Evolutionary conservation across 2,888 invertebrate species (phyloP).

Genomic region (Hofmannophila pseudospretella): DNA sequence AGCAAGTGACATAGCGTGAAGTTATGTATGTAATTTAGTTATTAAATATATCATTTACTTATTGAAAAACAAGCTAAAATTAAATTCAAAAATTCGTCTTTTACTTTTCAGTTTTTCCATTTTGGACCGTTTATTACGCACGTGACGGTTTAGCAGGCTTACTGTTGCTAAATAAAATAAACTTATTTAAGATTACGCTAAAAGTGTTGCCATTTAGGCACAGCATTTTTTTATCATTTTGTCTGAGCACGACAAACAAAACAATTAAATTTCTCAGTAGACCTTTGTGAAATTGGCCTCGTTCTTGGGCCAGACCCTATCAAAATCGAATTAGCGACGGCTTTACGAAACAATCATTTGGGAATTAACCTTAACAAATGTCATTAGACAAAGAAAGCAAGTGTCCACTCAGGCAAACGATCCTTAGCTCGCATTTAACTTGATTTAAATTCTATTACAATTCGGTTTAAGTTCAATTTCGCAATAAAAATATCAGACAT

Average conservation of each 20-base stretch:
- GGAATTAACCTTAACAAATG: constrained; percentile 40
- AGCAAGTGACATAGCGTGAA: too few relatives aligned
- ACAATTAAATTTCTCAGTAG: constrained; percentile 8
- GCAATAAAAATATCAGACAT: constrained; percentile 1
- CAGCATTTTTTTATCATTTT: constrained; percentile 1
- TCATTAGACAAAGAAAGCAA: constrained; percentile 51
- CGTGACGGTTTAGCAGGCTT: too few relatives aligned
- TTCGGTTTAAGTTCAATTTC: constrained; percentile 11
- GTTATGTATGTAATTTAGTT: too few relatives aligned
- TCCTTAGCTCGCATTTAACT: constrained; percentile 17
- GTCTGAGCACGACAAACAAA: constrained; percentile 6
- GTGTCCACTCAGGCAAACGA: constrained; percentile 16
- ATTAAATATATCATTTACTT: too few relatives aligned
- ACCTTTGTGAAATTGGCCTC: constrained; percentile 20
- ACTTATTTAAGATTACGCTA: too few relatives aligned
- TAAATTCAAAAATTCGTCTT: too few relatives aligned
- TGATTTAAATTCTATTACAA: constrained; percentile 3
- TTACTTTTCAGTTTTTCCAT: too few relatives aligned
- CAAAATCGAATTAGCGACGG: constrained; percentile 46
- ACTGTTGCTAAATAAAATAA: too few relatives aligned
- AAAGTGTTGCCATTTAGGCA: constrained; percentile 1
- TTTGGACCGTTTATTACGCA: too few relatives aligned
- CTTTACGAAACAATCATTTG: constrained; percentile 15
- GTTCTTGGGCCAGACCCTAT: constrained; percentile 25
- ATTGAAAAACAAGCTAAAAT: too few relatives aligned